Evolutionary conservation across 2,888 invertebrate genomes (phyloP), one percentile per base, ranked within the genome.

Genomic region (Blastobasis lacticolella): DNA sequence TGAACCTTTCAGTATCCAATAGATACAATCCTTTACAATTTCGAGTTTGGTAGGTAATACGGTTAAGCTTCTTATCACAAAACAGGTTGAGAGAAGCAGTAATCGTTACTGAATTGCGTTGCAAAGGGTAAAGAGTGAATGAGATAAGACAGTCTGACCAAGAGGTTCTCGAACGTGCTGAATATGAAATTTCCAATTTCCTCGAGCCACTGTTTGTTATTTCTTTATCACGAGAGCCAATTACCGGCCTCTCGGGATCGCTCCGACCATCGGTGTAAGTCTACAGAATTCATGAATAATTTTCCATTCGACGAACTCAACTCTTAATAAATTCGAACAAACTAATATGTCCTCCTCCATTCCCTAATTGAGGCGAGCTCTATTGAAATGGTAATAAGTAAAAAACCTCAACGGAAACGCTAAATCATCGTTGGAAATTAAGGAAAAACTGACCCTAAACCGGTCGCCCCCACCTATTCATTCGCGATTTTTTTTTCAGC

Each of bases 251-350:
- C 73, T 66, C 61, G 65, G 43, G 60, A 61, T 59, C 56, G 56
- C 57, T 57, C 56, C 64, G 58, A 61, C 61, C 49, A 44, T 62
- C 53, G 57, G 55, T 55, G 60, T 63, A 6, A 57, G 63, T 66
- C 70, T 63, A 62, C 65, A 73, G 71, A 78, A 77, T 80, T 75
- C 72, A 76, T 78, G 78, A 81, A 80, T 78, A 80, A 76, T 78
- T 77, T 78, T 76, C 73, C 75, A 63, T 73, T 71, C 60, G 69
- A 50, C 45, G 42, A 37, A 48, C 37, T 44, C 46, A 49, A 23
- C 23, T 23, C 6, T 45, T 45, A 45, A 45, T 45, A 23, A 45
- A 23, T 23, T 7, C 44, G 10, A 36, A 5, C 5, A 44, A 44
- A n/a, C 6, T 44, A 45, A 45, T 23, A 10, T 45, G 8, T 45